Evolutionary conservation across 2,113 vertebrate genomes (phyloP).

Genomic region (Picathartes gymnocephalus): DNA sequence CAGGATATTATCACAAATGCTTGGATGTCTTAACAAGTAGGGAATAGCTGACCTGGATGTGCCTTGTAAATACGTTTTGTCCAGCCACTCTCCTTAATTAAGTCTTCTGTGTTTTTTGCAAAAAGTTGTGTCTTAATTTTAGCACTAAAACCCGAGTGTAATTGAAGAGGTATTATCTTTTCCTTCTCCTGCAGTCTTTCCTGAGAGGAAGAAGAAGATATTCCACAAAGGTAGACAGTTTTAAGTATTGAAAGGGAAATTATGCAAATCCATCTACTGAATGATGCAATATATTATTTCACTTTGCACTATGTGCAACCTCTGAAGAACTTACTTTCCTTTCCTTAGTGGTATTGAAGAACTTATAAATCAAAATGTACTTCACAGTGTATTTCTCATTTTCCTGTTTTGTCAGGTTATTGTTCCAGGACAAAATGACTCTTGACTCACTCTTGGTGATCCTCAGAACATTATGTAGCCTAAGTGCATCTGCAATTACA

Average conservation of each 20-base stretch:
- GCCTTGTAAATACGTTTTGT: conserved; percentile 45
- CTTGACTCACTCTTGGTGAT: background rate
- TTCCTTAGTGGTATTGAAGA: conserved; percentile 12
- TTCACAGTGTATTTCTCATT: conserved; percentile 24
- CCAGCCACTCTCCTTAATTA: conserved; percentile 37
- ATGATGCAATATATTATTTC: background rate
- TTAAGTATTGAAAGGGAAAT: background rate
- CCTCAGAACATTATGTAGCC: background rate
- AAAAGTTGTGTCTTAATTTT: conserved; percentile 57
- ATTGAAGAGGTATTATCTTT: conserved; percentile 11
- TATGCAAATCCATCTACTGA: background rate
- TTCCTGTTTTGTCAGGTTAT: conserved; percentile 49
- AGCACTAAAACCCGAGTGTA: conserved; percentile 49
- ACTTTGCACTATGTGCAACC: background rate
- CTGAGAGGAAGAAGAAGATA: background rate
- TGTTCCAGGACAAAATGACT: conserved; percentile 38
- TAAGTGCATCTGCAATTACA: conserved; percentile 14
- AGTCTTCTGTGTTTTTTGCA: background rate
- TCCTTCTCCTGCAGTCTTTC: conserved; percentile 6
- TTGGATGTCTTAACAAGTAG: background rate
- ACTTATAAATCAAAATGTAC: conserved; percentile 49
- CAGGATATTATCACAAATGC: background rate
- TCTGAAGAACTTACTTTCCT: conserved; percentile 25
- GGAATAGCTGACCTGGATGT: conserved; percentile 43
- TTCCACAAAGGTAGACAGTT: background rate